Evolutionary conservation across 1,140 invertebrate genomes (phyloP).

Genomic region (Meloidogyne chitwoodi): DNA sequence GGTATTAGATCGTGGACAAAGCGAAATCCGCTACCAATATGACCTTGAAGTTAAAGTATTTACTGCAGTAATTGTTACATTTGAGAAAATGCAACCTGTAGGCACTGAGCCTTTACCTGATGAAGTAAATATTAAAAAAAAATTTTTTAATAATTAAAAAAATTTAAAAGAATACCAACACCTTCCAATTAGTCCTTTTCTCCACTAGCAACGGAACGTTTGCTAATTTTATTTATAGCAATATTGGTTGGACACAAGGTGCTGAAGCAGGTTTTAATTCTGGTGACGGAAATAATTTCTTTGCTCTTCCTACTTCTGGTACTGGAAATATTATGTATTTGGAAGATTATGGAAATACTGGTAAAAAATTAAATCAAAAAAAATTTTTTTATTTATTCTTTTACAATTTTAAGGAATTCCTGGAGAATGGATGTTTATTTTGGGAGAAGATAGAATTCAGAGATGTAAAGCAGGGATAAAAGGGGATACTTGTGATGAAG

Average conservation of each 20-base stretch:
- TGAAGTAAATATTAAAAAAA: constrained; percentile 32
- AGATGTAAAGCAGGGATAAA: constrained; percentile 57
- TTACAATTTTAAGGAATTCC: constrained; percentile 38
- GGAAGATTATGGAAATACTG: constrained; percentile 57
- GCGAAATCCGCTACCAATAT: constrained; percentile 59
- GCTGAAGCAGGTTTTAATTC: constrained; percentile 58
- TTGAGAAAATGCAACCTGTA: constrained; percentile 58
- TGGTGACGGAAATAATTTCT: constrained; percentile 44
- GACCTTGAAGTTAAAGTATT: constrained; percentile 52
- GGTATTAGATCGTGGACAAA: constrained; percentile 56
- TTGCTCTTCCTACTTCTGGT: constrained; percentile 55
- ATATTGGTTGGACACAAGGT: constrained; percentile 59
- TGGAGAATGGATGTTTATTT: constrained; percentile 59
- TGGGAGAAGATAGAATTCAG: constrained; percentile 38
- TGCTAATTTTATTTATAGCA: constrained; percentile 60
- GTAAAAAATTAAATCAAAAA: not conserved
- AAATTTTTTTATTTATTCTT: not conserved
- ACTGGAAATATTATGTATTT: constrained; percentile 60
- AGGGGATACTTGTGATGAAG: constrained; percentile 60
- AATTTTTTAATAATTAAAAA: not conserved
- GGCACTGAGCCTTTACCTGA: constrained; percentile 44
- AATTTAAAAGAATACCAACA: constrained; percentile 53
- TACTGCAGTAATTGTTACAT: constrained; percentile 51
- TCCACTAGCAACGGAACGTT: constrained; percentile 55
- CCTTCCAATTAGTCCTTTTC: constrained; percentile 59